These are phyloP conservation scores for Gerris buenoi DNA, from an alignment of 1,140 invertebrate genomes.

Conservation along the genomic window DNA sequence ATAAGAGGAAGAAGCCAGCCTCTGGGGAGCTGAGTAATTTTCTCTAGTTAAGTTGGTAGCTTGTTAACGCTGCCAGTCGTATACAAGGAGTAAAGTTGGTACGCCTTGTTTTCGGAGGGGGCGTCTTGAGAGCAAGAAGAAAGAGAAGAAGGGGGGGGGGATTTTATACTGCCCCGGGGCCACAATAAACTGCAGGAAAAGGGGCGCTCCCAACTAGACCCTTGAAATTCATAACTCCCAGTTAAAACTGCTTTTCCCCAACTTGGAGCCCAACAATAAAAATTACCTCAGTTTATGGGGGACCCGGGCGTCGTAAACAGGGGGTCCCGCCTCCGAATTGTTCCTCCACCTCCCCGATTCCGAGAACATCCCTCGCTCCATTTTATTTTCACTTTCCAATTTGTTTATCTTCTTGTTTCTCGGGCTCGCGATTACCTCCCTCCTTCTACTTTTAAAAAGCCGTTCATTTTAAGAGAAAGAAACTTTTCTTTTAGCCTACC, in stretches of 20 bases:
- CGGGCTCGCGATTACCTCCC: background rate
- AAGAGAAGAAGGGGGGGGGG: background rate
- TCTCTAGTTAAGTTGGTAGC: background rate
- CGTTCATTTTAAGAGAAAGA: background rate
- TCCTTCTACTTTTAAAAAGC: background rate
- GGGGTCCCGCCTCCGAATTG: background rate
- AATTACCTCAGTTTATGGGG: conserved; percentile 1
- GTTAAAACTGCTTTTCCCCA: conserved; percentile 6
- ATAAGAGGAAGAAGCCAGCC: background rate
- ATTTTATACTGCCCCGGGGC: background rate
- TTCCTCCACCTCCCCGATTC: background rate
- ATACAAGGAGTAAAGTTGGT: conserved; percentile 4
- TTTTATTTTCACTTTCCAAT: background rate
- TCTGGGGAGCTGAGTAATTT: conserved; percentile 1
- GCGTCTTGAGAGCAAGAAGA: background rate
- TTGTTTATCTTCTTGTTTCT: background rate
- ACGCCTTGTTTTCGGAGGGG: background rate
- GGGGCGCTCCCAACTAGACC: conserved; percentile 1
- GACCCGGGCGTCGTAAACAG: background rate
- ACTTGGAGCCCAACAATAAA: conserved; percentile 6
- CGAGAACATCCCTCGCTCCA: background rate
- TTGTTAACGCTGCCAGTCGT: conserved; percentile 3
- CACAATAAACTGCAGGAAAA: background rate
- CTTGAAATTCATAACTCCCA: conserved; percentile 6
- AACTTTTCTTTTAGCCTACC: background rate